Base-by-base conservation (phyloP, 1,140 invertebrate species). In the Stenopsyche tienmushanensis region DNA sequence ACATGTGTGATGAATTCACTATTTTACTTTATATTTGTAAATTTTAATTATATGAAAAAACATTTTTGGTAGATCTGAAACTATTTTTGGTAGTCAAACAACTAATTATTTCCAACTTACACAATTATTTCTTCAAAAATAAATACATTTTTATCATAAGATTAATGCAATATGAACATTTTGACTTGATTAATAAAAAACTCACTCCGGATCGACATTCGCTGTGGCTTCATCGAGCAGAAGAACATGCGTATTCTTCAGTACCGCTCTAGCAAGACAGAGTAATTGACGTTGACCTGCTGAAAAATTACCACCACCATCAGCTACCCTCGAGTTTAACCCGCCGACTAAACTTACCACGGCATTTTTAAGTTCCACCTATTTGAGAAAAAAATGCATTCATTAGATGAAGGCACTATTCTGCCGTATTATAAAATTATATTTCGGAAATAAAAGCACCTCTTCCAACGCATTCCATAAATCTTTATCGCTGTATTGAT, bases 211-310 rank as follows among this genome's bases (percentile, higher is more conserved):
- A 75, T 95, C 93, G 2, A 95, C 90, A 71, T 92, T 91, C 18
- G 92, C 92, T 0, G 92, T 94, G 0, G 93, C 93, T 78, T 95
- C 93, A 75, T 95, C 93, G 54, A 95, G 76, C 9, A 95, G 83
- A 3, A 95, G 77, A 65, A 94, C 84, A 52, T 85, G 86, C 69
- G 88, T 87, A 34, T 88, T 84, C 5, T 84, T 80, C 0, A 94
- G 77, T 18, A 92, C 84, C 0, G 91, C 90, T 52, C 91, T 77
- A 0, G 90, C 90, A 70, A 94, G 76, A 69, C 90, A 93, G 15
- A 92, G 78, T 34, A 93, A 75, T 73, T 93, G 91, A 8, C 90
- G 76, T 74, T 93, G 90, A 0, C 91, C 91, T 45, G 87, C 85
- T 50, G 89, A 91, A 62, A 92, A 84, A 74, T 90, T 91, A 17